Conservation (phyloP, 1,140 invertebrate genomes). For the Lordiphosa mommai region DNA sequence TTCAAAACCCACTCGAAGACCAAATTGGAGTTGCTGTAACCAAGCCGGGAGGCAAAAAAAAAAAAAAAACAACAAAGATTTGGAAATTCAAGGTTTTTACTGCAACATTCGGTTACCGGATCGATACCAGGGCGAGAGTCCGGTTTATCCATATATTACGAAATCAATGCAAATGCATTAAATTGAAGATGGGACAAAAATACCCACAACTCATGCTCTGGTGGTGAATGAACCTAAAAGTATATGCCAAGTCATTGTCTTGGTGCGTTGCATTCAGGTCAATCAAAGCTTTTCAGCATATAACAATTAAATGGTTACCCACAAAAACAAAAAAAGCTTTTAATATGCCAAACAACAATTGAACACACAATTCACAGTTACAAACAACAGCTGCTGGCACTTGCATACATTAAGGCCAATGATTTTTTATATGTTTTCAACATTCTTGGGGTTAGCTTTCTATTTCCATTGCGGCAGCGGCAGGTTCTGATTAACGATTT, state of each 20-base stretch:
- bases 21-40: constrained; percentile 32
- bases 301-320: too few relatives aligned
- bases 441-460: constrained; percentile 47
- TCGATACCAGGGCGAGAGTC: too few relatives aligned
- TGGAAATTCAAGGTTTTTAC: constrained; percentile 73
- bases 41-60: constrained; percentile 44
- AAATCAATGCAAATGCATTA: constrained; percentile 26
- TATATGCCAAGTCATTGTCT: too few relatives aligned
- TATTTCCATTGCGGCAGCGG: constrained; percentile 38
- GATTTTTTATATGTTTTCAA: constrained; percentile 17
- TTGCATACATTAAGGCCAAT: constrained; percentile 48
- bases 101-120: too few relatives aligned
- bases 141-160: constrained; percentile 47
- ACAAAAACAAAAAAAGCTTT: too few relatives aligned
- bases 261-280: too few relatives aligned
- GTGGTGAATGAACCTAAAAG: neutral
- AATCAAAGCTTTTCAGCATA: too few relatives aligned
- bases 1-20: too few relatives aligned
- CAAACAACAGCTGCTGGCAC: constrained; percentile 15
- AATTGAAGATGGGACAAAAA: constrained; percentile 20
- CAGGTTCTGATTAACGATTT: constrained; percentile 49
- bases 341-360: too few relatives aligned
- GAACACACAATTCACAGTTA: constrained; percentile 23
- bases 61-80: constrained; percentile 39
- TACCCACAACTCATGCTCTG: neutral